Conservation (phyloP, 2,797 vertebrate genomes). For the Tapera naevia region DNA sequence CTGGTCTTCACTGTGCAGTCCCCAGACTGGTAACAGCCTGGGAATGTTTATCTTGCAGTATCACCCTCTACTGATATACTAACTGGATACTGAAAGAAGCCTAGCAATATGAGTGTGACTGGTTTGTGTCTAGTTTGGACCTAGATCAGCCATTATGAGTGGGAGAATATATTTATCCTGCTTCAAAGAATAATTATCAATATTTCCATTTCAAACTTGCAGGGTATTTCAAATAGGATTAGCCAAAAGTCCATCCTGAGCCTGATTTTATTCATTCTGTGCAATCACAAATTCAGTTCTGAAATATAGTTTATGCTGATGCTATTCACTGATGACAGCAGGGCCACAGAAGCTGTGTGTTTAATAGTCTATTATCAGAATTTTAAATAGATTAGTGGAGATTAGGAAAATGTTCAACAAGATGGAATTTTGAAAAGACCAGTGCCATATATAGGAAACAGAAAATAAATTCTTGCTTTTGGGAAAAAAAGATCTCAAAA, state of each 20-base stretch:
- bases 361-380: neutral
- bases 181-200: neutral
- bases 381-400: neutral
- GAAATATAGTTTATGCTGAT: neutral
- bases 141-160: neutral
- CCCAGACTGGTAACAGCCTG: neutral
- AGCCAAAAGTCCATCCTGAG: neutral
- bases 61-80: neutral
- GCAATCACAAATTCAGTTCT: neutral
- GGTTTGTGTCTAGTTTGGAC: neutral
- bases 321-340: neutral
- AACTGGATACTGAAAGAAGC: neutral
- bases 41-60: neutral
- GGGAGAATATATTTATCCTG: neutral
- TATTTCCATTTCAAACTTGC: neutral
- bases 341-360: neutral
- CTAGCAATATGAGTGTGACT: neutral
- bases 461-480: neutral
- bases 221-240: neutral
- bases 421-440: neutral
- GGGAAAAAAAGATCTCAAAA: neutral
- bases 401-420: neutral
- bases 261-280: neutral
- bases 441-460: neutral
- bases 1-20: neutral